Base-by-base conservation (phyloP, 2,888 invertebrate species). In the Periphyllus acericola region DNA sequence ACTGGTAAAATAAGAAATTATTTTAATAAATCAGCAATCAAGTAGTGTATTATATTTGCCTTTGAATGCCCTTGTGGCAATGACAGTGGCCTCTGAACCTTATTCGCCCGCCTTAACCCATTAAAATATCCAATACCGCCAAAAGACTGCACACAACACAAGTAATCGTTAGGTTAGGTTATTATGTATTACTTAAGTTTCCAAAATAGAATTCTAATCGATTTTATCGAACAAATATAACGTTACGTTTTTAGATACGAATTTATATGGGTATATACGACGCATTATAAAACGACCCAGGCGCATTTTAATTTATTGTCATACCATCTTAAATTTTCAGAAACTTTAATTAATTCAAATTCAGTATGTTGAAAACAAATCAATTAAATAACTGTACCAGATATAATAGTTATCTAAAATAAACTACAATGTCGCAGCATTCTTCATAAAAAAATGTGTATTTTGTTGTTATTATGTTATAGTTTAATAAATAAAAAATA, bases 1-100 rank as follows among this genome's bases (percentile, higher is more conserved):
- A 14, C 32, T 1, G 14, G 25, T 71, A 25, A 52, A 82, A 71
- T 21, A 80, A 66, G 36, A 80, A 66, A 19, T 66, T 66, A 68
- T 71, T 60, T 34, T 52, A 66, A 66, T 71, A 71, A 82, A 71
- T 25, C 46, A 52, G 25, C 46, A 46, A 32, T 29, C 32, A 52
- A 71, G 72, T 74, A 21, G 36, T 75, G 40, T 74, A 29, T 74
- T 17, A 80, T 36, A 81, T 87, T 87, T 87, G 87, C 87, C 87
- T 87, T 87, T 87, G 80, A 87, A 87, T 74, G 87, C 87, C 87
- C 87, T 87, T 87, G 80, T 72, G 40, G 74, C 60, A 86, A 80
- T 79, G 86, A 86, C 86, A 87, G 32, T 81, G 87, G 11, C 87
- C 87, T 87, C 40, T 87, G 87, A 87, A 80, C 87, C 60, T 19